Evolutionary conservation across 2,113 vertebrate genomes (phyloP).

Genomic region (Pseudonaja textilis): DNA sequence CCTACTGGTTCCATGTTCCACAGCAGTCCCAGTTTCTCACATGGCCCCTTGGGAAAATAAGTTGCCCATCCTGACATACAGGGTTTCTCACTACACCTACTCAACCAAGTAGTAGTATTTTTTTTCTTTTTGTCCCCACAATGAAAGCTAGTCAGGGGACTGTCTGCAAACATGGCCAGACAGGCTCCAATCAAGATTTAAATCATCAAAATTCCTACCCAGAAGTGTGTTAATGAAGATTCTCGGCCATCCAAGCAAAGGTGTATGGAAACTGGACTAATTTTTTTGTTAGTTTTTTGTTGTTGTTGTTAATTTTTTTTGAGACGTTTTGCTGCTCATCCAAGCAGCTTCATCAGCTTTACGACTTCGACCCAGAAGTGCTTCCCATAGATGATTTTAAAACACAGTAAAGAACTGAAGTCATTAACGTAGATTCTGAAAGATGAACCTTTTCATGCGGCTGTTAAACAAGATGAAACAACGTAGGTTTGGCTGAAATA

Average conservation of each 20-base stretch:
- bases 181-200: not conserved
- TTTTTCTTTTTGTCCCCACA: not conserved
- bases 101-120: not conserved
- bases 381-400: not conserved
- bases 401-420: not conserved
- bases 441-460: fast-evolving
- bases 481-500: not conserved
- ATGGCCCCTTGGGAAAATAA: not conserved
- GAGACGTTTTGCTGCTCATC: not conserved
- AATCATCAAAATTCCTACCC: not conserved
- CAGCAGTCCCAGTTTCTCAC: not conserved
- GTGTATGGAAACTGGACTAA: not conserved
- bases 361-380: no score
- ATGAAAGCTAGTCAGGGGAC: not conserved
- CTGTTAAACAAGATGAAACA: fast-evolving
- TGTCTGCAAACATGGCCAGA: not conserved
- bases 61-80: not conserved
- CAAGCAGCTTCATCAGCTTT: not conserved
- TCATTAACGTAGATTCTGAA: not conserved
- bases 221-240: not conserved
- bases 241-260: not conserved
- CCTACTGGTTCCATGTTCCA: not conserved
- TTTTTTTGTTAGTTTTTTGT: no score
- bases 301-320: no score
- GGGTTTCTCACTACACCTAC: not conserved